Base-by-base conservation (phyloP, 1,140 invertebrate genomes). In the Hyles euphorbiae region DNA sequence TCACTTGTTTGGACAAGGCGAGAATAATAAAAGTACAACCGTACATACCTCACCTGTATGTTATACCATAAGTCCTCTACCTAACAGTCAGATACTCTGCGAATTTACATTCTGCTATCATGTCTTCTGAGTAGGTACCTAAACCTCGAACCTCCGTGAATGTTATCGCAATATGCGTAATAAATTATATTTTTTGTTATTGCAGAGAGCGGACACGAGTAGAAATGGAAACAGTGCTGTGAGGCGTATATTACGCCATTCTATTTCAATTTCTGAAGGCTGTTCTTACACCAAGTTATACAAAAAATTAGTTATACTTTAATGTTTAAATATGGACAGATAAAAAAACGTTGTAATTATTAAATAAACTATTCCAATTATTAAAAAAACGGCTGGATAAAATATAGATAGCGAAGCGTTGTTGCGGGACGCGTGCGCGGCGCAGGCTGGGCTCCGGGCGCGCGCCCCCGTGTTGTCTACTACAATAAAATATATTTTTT, bases 161-260 rank as follows among this genome's bases (percentile, higher is more conserved):
- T 22, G 22, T 22, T 22, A 22, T 22, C 22, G 2, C 22, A 22
- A 22, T 22, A 22, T 22, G 1, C 22, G 22, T 22, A 22, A 22
- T 22, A 8, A 40, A 53, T 40, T 1, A 40, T 5, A 40, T 40
- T 40, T 5, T 40, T 40, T 63, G 48, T 63, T 63, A 44, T 84
- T 85, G 40, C 72, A 88, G 85, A 72, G 85, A 85, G 74, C 83
- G 82, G 78, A 88, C 80, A 64, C 79, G 83, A 74, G 94, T 95
- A 76, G 95, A 96, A 91, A 96, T 96, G 92, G 95, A 96, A 91
- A 96, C 95, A 78, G 95, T 96, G 91, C 94, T 96, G 92, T 96
- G 94, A 96, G 92, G 84, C 72, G 86, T 74, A 70, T 88, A 75
- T 87, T 83, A 76, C 83, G 81, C 82, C 83, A 87, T 77, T 75